Evolutionary conservation across 2,113 vertebrate genomes (phyloP), one percentile per base, ranked within the genome.

Genomic region (Garra rufa): DNA sequence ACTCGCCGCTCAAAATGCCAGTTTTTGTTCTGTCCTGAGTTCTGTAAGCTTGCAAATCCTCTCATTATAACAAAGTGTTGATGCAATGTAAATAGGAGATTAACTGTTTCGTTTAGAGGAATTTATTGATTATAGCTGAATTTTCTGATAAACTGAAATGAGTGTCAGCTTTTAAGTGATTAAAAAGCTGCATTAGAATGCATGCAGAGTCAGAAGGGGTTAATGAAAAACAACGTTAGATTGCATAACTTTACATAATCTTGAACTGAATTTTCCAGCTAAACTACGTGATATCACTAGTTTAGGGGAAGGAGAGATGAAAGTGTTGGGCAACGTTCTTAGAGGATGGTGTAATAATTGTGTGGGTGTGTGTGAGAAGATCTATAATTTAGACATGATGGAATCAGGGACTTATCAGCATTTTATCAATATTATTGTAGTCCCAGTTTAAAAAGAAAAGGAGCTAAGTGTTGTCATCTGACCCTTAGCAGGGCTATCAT

Each of bases 341-440:
- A 11, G 34, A 69, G 17, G 34, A 1, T 21, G 9, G 3, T 28
- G 24, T 74, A 26, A 24, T 8, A 28, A 28, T 48, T 74, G 43
- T 50, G 8, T 50, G 9, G 48, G 48, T 30, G 30, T 78, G 19
- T 43, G 13, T 6, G 14, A 19, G 11, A 61, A 78, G 76, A 77
- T 15, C 30, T 30, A n/a, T 55, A 38, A 26, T 61, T 78, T 59
- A 78, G 34, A 19, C 3, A 26, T 67, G 43, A 81, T n/a, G 5
- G 34, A 67, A 50, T 67, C 78, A 81, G n/a, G 3, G 11, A 28
- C 0, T 67, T 67, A n/a, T 67, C 44, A 50, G 30, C 17, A 30
- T 76, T 46, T 46, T 48, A 74, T 74, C 70, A 74, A 6, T n/a
- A n/a, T n/a, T n/a, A n/a, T 74, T 26, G 15, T 74, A 74, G 44